phyloP scores from a whole-genome alignment of 2,113 vertebrate genomes.

The Lycaon pictus region DNA sequence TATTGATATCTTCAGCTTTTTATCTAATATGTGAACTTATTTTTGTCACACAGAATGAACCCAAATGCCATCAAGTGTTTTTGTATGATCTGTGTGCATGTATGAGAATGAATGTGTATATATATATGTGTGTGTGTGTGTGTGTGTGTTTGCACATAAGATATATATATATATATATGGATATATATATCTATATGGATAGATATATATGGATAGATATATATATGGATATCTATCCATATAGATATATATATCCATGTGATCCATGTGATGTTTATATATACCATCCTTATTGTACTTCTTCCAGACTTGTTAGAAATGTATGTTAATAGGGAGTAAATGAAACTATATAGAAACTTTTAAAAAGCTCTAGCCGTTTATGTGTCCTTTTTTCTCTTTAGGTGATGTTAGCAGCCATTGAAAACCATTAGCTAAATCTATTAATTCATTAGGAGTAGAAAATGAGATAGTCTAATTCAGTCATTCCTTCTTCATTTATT shows the following conservation, averaged over 20 bases:
- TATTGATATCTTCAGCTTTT: background rate
- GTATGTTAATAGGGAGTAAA: slow-evolving; percentile 20
- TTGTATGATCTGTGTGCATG: background rate
- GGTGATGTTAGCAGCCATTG: background rate
- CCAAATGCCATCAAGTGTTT: background rate
- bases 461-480: background rate
- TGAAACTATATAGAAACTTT: slow-evolving; percentile 47
- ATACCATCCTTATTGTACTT: background rate
- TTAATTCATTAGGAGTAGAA: slow-evolving; percentile 60
- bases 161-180: background rate
- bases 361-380: background rate
- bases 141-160: too few species aligned
- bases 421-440: slow-evolving; percentile 62
- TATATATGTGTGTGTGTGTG: background rate
- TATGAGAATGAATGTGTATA: background rate
- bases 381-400: slow-evolving; percentile 44
- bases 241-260: background rate
- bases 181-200: background rate
- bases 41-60: background rate
- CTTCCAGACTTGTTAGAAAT: background rate
- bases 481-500: slow-evolving; percentile 64
- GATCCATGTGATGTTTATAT: too few species aligned
- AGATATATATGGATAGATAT: too few species aligned
- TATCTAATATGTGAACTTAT: background rate
- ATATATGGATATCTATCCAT: background rate